These are phyloP conservation scores for Lepus townsendii DNA, from an alignment of 2,797 vertebrate genomes.

Conservation along the genomic window DNA sequence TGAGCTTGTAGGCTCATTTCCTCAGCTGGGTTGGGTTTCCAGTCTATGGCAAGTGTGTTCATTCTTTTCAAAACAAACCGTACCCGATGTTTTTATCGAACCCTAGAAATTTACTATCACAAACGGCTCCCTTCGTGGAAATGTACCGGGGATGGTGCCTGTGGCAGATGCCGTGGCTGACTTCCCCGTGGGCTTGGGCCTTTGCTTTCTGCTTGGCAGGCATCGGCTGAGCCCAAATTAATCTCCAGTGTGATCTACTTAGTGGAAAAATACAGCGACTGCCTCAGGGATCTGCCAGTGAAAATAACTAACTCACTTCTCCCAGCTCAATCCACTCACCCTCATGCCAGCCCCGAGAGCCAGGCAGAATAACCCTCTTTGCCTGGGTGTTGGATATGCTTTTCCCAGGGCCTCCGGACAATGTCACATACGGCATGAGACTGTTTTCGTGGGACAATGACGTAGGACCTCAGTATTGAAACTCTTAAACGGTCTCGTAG, in stretches of 20 bases:
- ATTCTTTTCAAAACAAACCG: slow-evolving; percentile 67
- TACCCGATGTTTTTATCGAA: slow-evolving; percentile 59
- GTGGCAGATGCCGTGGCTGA: not conserved
- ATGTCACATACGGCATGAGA: not conserved
- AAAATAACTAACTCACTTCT: slow-evolving; percentile 80
- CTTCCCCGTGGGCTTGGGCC: slow-evolving; percentile 58
- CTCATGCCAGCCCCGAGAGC: slow-evolving; percentile 64
- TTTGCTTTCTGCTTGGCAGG: slow-evolving; percentile 81
- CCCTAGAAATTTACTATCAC: slow-evolving; percentile 61
- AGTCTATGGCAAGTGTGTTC: not conserved
- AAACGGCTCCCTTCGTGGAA: slow-evolving; percentile 60
- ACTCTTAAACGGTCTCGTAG: not conserved
- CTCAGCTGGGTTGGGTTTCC: slow-evolving; percentile 8
- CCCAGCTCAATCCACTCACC: not conserved
- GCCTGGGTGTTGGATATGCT: not conserved
- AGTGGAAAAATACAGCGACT: slow-evolving; percentile 90
- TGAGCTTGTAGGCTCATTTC: not conserved
- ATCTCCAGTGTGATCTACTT: slow-evolving; percentile 83
- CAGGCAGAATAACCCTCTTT: not conserved
- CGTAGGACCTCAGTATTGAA: not conserved
- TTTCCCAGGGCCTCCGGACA: not conserved
- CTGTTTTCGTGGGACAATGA: not conserved
- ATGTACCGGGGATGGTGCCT: slow-evolving; percentile 16
- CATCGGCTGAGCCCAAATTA: slow-evolving; percentile 80
- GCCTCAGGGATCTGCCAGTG: slow-evolving; percentile 62